Evolutionary conservation across 2,113 vertebrate species (phyloP).

Genomic region (Suricata suricatta): DNA sequence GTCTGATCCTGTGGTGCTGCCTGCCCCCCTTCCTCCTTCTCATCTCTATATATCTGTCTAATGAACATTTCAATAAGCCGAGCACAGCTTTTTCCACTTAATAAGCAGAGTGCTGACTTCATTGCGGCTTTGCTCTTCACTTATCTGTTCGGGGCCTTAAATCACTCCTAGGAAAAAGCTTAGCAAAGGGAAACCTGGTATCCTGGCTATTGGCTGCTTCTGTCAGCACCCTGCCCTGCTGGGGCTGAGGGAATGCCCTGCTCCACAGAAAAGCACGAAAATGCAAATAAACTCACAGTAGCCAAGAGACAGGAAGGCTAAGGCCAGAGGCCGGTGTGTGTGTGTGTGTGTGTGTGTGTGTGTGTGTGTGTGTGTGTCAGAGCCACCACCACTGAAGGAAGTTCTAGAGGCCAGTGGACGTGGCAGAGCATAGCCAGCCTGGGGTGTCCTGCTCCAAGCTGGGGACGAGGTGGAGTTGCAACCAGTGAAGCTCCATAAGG

Average conservation of each 20-base stretch:
- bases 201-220: conserved; percentile 55
- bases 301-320: conserved; percentile 73
- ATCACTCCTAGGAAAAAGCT: conserved; percentile 87
- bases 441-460: background rate
- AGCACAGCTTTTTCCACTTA: conserved; percentile 89
- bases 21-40: conserved; percentile 76
- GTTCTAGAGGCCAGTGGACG: conserved; percentile 66
- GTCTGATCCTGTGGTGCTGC: conserved; percentile 54
- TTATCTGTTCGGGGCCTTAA: conserved; percentile 85
- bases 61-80: conserved; percentile 89
- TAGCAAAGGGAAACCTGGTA: conserved; percentile 83
- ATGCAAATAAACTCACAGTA: background rate
- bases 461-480: background rate
- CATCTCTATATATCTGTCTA: conserved; percentile 88
- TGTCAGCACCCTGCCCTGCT: conserved; percentile 65
- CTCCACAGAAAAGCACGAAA: background rate
- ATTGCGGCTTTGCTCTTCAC: conserved; percentile 81
- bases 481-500: background rate
- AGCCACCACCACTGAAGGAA: conserved; percentile 3
- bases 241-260: conserved; percentile 38
- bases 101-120: conserved; percentile 91
- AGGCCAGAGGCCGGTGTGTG: conserved; percentile 78
- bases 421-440: background rate
- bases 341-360: too few species aligned
- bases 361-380: too few species aligned